Conservation (phyloP, 2,888 invertebrate species). For the Aplocera efformata region DNA sequence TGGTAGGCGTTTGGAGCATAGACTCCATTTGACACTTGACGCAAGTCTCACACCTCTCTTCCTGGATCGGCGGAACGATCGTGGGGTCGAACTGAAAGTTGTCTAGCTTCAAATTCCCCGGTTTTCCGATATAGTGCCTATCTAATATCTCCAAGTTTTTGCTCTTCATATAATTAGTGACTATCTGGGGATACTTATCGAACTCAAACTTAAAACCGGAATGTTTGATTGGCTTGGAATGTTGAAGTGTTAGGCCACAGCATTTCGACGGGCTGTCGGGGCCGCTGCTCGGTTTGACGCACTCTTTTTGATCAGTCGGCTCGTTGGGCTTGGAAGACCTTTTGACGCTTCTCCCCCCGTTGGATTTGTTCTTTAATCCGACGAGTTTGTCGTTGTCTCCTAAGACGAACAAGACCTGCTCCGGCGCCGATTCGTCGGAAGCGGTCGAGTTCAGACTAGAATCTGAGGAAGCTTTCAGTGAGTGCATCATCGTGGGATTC, state of each 20-base stretch:
- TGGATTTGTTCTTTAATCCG: conserved; percentile 81
- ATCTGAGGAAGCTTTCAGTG: conserved; percentile 53
- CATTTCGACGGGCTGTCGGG: conserved; percentile 64
- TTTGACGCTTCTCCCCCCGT: conserved; percentile 62
- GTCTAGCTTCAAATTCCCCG: conserved; percentile 75
- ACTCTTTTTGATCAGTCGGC: conserved; percentile 32
- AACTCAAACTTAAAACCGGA: conserved; percentile 88
- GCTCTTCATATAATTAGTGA: conserved; percentile 87
- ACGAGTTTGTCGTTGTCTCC: conserved; percentile 86
- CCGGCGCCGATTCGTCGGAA: conserved; percentile 50
- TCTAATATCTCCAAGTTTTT: conserved; percentile 84
- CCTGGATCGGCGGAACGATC: conserved; percentile 65
- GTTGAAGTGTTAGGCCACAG: conserved; percentile 76
- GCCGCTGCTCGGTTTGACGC: conserved; percentile 45
- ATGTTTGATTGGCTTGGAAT: conserved; percentile 82
- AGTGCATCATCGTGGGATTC: conserved; percentile 54
- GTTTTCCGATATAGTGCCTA: conserved; percentile 80
- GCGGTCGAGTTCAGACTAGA: conserved; percentile 58
- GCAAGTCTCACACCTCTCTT: conserved; percentile 77
- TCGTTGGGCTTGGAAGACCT: conserved; percentile 53
- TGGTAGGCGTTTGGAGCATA: conserved; percentile 87
- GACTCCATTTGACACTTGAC: conserved; percentile 77
- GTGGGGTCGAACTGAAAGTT: conserved; percentile 76
- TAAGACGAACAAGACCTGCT: conserved; percentile 84
- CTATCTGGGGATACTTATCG: conserved; percentile 87